These are phyloP conservation scores for Stichopus chloronotus DNA, from an alignment of 35 echinoderm and acorn worm species.

Conservation along the genomic window DNA sequence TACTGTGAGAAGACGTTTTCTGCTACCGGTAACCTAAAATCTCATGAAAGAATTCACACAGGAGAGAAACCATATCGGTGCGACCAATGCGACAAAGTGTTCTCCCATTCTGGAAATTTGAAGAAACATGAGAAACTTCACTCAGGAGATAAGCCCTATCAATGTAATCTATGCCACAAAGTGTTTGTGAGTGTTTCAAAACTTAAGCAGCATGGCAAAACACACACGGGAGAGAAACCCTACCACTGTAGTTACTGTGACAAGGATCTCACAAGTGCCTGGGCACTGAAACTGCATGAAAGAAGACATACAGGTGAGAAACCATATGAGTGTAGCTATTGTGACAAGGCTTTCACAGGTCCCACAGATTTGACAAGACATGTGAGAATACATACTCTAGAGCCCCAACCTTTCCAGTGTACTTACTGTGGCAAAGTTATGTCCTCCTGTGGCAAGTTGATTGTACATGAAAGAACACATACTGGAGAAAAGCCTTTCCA, in stretches of 20 bases:
- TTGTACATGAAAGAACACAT: conserved; percentile 8
- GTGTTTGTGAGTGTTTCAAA: background rate
- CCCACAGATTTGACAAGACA: background rate
- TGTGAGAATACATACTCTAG: background rate
- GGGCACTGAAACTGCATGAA: background rate
- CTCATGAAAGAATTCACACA: conserved; percentile 21
- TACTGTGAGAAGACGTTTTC: conserved; percentile 6
- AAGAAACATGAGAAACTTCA: background rate
- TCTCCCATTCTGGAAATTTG: background rate
- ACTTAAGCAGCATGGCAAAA: background rate
- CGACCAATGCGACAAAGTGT: background rate
- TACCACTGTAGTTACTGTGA: background rate
- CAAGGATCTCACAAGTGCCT: background rate
- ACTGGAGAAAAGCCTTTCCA: conserved; percentile 1
- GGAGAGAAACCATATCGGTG: conserved; percentile 32
- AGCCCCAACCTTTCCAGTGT: background rate
- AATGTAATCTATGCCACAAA: background rate
- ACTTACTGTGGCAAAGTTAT: background rate
- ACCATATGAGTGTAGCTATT: conserved; percentile 4
- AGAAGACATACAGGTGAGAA: conserved; percentile 30
- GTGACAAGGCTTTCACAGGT: background rate
- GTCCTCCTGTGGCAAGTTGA: background rate
- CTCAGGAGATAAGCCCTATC: background rate
- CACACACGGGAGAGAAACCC: conserved; percentile 20
- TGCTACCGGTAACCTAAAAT: background rate